Evolutionary conservation across 2,113 vertebrate species (phyloP), one percentile per base, ranked within the genome.

Genomic region (Oophaga pumilio): DNA sequence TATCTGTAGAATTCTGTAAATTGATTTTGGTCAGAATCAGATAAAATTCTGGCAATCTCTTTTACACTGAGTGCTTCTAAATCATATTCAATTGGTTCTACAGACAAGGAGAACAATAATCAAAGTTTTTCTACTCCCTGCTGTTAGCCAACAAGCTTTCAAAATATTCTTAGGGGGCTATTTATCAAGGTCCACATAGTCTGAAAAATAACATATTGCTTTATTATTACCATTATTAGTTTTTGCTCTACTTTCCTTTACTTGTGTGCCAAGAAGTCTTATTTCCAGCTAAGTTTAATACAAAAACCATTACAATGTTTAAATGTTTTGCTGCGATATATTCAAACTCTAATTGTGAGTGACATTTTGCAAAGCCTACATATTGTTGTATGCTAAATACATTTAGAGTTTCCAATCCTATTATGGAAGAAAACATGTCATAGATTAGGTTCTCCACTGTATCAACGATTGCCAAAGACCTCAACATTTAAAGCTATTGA

Each of bases 171-270:
- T 79, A 79, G 85, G 85, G 85, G 85, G 60, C 76, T 86, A 79
- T 86, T 86, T 86, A 86, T 86, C 49, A 79, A 79, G 85, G 76
- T 79, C 85, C 60, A 84, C 43, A 68, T 57, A 69, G 76, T 33
- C 62, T 69, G 18, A 68, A 24, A 86, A 86, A 79, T 62, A 86
- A 86, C 85, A 86, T 69, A 86, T 86, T 86, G 85, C 85, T 86
- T 86, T 78, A 86, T 86, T 86, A 86, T 86, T 79, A 69, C 84
- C 78, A 69, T 86, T 86, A 86, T 86, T 85, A 85, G 76, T 86
- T 68, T 79, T 68, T 50, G 15, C n/a, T 79, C 49, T 78, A 20
- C 24, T 56, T 86, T 69, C 18, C 15, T 18, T 69, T 50, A 62
- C 50, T 71, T 80, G 9, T 86, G 57, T 69, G 85, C 85, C 85